Base-by-base conservation (phyloP, 1,140 invertebrate species). In the Potamilus streckersoni region DNA sequence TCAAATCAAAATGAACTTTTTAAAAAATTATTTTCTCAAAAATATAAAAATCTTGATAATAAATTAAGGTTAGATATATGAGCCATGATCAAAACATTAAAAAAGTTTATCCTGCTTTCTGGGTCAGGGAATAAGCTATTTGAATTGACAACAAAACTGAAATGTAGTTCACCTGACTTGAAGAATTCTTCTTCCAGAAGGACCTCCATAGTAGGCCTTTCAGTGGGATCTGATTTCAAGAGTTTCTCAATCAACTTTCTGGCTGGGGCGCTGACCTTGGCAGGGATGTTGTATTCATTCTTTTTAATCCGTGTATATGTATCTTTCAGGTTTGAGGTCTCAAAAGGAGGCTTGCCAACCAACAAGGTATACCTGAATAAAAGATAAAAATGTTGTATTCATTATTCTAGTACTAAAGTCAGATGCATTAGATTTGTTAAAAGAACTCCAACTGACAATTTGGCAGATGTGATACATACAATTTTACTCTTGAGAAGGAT, bases 271-370 rank as follows among this genome's bases (percentile, higher is more conserved):
- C 89, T 89, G 13, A 98, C 90, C 61, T 84, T 74, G 38, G 92
- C 91, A 2, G 96, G 96, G 64, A 98, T 93, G 81, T 93, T 93
- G 83, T 98, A 99, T 87, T 98, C 94, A 88, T 97, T 98, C 86
- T 94, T 94, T 82, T 96, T 97, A 78, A 99, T 99, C 80, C 94
- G 88, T 14, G 93, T 92, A 88, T 99, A 99, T 0, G 97, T 98
- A 86, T 98, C 97, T 61, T 93, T 92, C 14, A 94, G 83, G 69
- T 94, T 95, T 16, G 93, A 93, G 0, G 97, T 98, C 89, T 99
- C 97, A 91, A 99, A 99, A 12, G 97, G 97, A 8, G 97, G 97
- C 87, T 95, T 96, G 13, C 97, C 97, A 64, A 98, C 94, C 5
- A 99, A 91, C 73, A 99, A 90, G 4, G 97, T 98, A 87, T 97